Evolutionary conservation across 2,113 vertebrate genomes (phyloP).

Genomic region (Clarias magur): DNA sequence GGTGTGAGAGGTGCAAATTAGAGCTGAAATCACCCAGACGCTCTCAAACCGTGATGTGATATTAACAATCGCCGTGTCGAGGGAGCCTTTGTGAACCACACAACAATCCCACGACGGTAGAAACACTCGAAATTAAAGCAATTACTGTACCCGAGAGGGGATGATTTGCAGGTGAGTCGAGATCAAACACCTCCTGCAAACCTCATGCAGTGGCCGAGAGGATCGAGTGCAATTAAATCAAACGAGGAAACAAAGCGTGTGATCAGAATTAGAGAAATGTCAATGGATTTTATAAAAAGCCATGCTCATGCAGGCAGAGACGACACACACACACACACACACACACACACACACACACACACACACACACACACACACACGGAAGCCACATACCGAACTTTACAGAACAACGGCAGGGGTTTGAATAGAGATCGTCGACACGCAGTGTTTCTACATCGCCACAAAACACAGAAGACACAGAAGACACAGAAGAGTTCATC

Average conservation of each 20-base stretch:
- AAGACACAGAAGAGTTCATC: not conserved
- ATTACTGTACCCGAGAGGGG: not conserved
- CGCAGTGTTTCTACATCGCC: not conserved
- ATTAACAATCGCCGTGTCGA: not conserved
- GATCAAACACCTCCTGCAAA: not conserved
- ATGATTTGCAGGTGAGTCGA: slow-evolving; percentile 19
- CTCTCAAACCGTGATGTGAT: not conserved
- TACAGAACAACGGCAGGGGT: slow-evolving; percentile 4
- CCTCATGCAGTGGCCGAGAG: not conserved
- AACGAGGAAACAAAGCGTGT: not conserved
- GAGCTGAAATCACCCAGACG: not conserved
- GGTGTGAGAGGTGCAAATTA: not conserved
- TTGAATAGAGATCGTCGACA: not conserved
- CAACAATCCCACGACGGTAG: not conserved
- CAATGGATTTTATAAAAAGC: slow-evolving; percentile 50
- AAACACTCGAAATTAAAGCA: slow-evolving; percentile 1
- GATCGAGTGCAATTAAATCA: not conserved
- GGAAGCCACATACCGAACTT: not conserved
- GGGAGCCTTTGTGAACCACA: not conserved
- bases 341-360: not conserved
- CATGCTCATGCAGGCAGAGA: slow-evolving; percentile 58
- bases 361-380: not conserved
- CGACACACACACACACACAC: not conserved
- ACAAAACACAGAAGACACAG: not conserved
- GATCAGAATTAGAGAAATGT: slow-evolving; percentile 47